Conservation (phyloP, 2,888 invertebrate genomes). For the Apocheima hispidaria region DNA sequence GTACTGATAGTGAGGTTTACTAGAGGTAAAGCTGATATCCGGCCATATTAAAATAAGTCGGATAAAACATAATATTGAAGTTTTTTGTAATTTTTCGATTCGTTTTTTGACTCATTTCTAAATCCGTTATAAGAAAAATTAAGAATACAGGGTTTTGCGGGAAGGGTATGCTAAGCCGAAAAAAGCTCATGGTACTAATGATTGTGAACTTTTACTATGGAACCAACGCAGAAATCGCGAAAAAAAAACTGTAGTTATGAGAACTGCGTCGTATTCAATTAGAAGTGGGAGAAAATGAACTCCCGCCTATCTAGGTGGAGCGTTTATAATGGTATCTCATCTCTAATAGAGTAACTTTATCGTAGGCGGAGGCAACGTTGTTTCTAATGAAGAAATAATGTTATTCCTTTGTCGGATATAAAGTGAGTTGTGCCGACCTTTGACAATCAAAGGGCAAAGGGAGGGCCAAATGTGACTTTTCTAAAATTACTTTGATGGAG, state of each 20-base stretch:
- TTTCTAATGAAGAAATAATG: constrained; percentile 27
- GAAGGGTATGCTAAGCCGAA: no score
- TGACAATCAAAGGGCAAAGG: constrained; percentile 35
- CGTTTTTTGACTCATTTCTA: no score
- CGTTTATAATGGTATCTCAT: not conserved
- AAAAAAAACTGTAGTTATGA: no score
- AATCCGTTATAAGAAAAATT: no score
- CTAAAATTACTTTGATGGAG: constrained; percentile 25
- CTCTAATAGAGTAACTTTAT: constrained; percentile 9
- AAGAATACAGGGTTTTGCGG: no score
- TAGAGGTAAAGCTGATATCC: constrained; percentile 2
- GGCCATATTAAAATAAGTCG: not conserved
- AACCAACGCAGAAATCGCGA: no score
- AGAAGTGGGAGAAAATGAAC: not conserved
- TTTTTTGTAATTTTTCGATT: no score
- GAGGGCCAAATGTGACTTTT: constrained; percentile 24
- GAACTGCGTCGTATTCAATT: not conserved
- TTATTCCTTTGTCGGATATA: constrained; percentile 28
- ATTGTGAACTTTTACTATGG: no score
- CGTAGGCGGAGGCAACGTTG: constrained; percentile 19
- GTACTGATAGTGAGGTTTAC: not conserved
- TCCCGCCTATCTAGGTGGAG: not conserved
- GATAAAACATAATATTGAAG: no score
- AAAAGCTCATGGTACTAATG: no score
- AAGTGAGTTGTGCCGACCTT: constrained; percentile 27